Conservation (phyloP, 2,888 invertebrate genomes). For the Anthrax anthrax region DNA sequence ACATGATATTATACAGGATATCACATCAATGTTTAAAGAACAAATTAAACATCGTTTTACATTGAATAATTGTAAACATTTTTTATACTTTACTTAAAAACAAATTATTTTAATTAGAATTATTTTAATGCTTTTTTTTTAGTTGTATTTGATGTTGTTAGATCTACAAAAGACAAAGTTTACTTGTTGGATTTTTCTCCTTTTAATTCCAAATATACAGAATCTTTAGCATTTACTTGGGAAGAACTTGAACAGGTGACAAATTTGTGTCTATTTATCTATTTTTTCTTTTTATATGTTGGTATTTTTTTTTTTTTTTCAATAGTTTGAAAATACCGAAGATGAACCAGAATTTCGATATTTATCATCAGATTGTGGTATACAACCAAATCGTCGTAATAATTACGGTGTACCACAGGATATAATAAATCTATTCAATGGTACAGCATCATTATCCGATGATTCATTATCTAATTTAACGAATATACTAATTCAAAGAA, state of each 20-base stretch:
- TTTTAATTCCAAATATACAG: constrained; percentile 10
- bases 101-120: too few species aligned
- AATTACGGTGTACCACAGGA: constrained; percentile 16
- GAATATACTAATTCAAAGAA: too few species aligned
- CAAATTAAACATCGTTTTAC: constrained; percentile 14
- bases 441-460: too few species aligned
- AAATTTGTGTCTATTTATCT: too few species aligned
- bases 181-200: constrained; percentile 14
- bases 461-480: too few species aligned
- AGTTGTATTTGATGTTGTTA: constrained; percentile 16
- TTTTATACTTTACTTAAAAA: not conserved
- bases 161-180: constrained; percentile 12
- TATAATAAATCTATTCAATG: constrained; percentile 13
- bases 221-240: constrained; percentile 15
- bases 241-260: constrained; percentile 5
- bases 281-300: too few species aligned
- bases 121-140: not conserved
- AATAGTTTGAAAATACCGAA: not conserved
- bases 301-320: too few species aligned
- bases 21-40: constrained; percentile 14
- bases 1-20: constrained; percentile 14
- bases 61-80: constrained; percentile 11
- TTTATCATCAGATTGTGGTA: constrained; percentile 10
- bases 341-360: constrained; percentile 15
- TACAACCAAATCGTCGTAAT: constrained; percentile 14